Base-by-base conservation (phyloP, 1,140 invertebrate species). In the Triops cancriformis region DNA sequence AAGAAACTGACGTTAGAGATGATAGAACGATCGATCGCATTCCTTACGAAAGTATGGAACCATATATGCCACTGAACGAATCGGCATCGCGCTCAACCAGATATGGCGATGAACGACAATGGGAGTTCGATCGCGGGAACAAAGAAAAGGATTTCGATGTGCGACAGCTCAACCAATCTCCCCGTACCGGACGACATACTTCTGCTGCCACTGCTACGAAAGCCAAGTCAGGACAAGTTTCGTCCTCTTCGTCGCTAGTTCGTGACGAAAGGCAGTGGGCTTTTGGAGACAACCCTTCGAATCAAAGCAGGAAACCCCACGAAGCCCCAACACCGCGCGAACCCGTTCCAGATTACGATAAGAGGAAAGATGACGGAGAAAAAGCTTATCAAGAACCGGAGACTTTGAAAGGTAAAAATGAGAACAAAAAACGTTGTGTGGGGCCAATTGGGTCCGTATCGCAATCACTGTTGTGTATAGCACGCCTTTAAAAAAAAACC, bases 21-120 rank as follows among this genome's bases (percentile, higher is more conserved):
- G 9, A 64, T 64, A 64, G 51, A 64, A 64, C 51, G n/a, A 64
- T 64, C 51, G 51, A 64, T 64, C 51, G 51, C 51, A 64, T 64
- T 11, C 14, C 51, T 9, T 64, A 64, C 14, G 51, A 64, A 64
- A 64, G 14, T 14, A 64, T 64, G 51, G 51, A 64, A 23, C 51
- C 51, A 23, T 64, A 64, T 14, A 64, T 64, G 51, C 51, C 51
- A 64, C 9, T 6, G 51, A 14, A 64, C 51, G n/a, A 6, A 64
- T 18, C 51, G 51, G 14, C 51, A 64, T 64, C 51, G 9, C 43
- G 43, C 43, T 45, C 11, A 12, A 6, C 51, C 6, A 64, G 51
- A 64, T 64, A n/a, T 64, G 51, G 18, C 6, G 51, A 64, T 64
- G 51, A 64, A 64, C 14, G 51, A 64, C 10, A 64, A 64, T 23